phyloP scores from a whole-genome alignment of 2,113 vertebrate species.

The Ophiodon elongatus region DNA sequence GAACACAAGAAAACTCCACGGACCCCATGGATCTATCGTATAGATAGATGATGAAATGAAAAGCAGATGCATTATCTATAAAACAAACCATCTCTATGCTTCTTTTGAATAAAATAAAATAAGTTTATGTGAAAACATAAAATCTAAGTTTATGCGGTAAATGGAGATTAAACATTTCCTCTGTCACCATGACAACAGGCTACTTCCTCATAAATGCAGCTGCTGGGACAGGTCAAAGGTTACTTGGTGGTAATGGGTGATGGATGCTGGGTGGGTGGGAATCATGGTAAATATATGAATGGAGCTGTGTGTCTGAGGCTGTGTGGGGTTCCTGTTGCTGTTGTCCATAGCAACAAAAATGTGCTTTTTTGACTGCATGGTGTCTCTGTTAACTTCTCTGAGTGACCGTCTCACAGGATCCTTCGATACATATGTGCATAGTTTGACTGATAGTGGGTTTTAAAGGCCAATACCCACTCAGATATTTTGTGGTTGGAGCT shows the following conservation, averaged over 20 bases:
- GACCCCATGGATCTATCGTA: not conserved
- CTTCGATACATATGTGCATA: constrained; percentile 1
- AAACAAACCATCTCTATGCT: not conserved
- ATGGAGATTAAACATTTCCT: constrained; percentile 28
- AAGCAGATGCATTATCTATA: not conserved
- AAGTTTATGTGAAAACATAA: not conserved
- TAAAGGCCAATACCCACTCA: not conserved
- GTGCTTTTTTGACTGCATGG: constrained; percentile 37
- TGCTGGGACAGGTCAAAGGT: constrained; percentile 57
- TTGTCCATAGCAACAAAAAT: constrained; percentile 51
- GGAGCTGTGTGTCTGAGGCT: constrained; percentile 59
- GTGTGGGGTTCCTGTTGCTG: constrained; percentile 37
- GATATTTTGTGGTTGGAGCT: not conserved
- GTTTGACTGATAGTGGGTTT: not conserved
- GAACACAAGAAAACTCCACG: no score
- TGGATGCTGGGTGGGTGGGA: constrained; percentile 42
- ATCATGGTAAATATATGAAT: constrained; percentile 59
- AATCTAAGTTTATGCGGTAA: not conserved
- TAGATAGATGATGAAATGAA: not conserved
- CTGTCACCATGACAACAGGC: constrained; percentile 54
- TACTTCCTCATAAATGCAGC: constrained; percentile 48
- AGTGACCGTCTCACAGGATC: constrained; percentile 1
- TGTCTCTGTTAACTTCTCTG: constrained; percentile 11
- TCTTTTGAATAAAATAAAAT: not conserved
- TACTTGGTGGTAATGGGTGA: constrained; percentile 38